Percentiles rank a stretch among this genome's conserved stretches.
phyloP scores from a whole-genome alignment of 2,113 vertebrate genomes.

The Sander vitreus region DNA sequence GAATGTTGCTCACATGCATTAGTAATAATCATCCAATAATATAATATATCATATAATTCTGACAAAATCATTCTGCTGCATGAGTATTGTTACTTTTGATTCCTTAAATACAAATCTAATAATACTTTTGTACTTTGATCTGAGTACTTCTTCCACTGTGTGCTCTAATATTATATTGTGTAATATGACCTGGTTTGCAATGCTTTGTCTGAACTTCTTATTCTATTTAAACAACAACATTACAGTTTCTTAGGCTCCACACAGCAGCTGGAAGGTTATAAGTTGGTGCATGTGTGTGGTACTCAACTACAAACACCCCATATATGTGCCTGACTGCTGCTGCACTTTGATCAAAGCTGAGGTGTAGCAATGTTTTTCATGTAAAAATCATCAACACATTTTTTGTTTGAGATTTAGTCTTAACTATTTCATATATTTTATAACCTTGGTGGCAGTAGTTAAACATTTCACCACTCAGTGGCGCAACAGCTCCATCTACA shows the following conservation, averaged over 20 bases:
- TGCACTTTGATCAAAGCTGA: slow-evolving; percentile 37
- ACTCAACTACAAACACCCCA: slow-evolving; percentile 3
- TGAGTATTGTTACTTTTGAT: not conserved
- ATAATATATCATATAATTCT: not conserved
- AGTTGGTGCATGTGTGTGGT: not conserved
- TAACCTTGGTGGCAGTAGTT: slow-evolving; percentile 17
- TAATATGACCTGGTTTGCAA: no score
- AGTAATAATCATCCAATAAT: not conserved
- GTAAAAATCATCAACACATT: not conserved
- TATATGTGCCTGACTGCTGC: slow-evolving; percentile 7
- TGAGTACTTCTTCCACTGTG: not conserved
- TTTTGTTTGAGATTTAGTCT: not conserved
- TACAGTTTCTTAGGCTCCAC: not conserved
- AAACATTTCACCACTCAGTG: slow-evolving; percentile 64
- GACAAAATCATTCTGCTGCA: not conserved
- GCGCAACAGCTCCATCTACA: slow-evolving; percentile 62
- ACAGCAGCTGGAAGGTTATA: not conserved
- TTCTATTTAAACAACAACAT: not conserved
- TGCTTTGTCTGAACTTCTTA: no score
- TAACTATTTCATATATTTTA: not conserved
- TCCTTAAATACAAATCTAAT: not conserved
- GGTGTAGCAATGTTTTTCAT: not conserved
- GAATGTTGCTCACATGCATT: not conserved
- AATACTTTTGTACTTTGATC: not conserved
- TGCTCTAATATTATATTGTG: no score